Evolutionary conservation across 1,140 invertebrate species (phyloP), one percentile per base, ranked within the genome.

Genomic region (Drosophila teissieri): DNA sequence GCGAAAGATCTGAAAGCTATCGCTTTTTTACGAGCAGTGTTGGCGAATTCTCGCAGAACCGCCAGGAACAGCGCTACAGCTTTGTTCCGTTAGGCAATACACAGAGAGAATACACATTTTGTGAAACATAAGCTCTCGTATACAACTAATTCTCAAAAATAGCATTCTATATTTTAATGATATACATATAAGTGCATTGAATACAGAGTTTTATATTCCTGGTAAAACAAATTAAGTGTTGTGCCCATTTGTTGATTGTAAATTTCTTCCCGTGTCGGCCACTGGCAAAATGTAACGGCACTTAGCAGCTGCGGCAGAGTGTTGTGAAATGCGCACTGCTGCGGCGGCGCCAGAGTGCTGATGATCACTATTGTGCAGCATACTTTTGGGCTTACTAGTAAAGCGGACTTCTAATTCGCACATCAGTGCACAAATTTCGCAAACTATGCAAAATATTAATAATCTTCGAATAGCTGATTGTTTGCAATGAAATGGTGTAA

Each of bases 271-370:
- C 19, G 17, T 45, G 17, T 19, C 10, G 11, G 17, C 10, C 15
- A 8, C 10, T 5, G 11, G 10, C 42, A 10, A 11, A 3, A 10
- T 3, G 34, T 84, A 84, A 84, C 80, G 80, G 80, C 61, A 62
- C 24, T 69, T 52, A 1, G 10, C 80, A 84, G 76, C 77, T 84
- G 80, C 42, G 14, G 0, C 5, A 10, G 10, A 49, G 24, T 64
- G 58, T 36, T 51, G 45, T 5, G 10, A 40, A 67, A 42, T 14
- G 8, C 1, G 7, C 46, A 24, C 11, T 10, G n/a, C 51, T 14
- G 14, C 14, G 24, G 51, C 7, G 52, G 58, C 58, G 52, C 52
- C 15, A 40, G 22, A n/a, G 14, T 17, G 14, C 12, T 2, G 7
- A 5, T 14, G n/a, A 57, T 62, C 37, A 3, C 3, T 3, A 15